Base-by-base conservation (phyloP, 1,140 invertebrate genomes). In the Antheraea mylitta region DNA sequence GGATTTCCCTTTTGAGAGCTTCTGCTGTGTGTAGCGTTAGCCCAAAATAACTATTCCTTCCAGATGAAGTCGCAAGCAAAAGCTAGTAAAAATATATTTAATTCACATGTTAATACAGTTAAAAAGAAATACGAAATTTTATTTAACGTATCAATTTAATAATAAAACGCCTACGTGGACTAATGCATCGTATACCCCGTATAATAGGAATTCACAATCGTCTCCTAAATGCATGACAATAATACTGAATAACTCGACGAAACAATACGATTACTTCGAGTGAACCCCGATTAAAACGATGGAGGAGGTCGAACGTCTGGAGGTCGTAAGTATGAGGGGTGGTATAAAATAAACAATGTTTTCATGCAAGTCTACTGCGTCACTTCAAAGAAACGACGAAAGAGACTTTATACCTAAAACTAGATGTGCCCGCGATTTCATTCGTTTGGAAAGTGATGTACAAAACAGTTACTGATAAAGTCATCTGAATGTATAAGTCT, bases 241-340 rank as follows among this genome's bases (percentile, higher is more conserved):
- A 53, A 58, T 65, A 69, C 65, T 60, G 59, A 42, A 66, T 53
- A 53, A 16, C 45, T 53, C 62, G 48, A 48, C 48, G 30, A 38
- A 66, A 59, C 58, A 75, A 68, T 61, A 60, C 42, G 66, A 64
- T 48, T 48, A 42, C 11, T 68, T 36, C 60, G 67, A 61, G 58
- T 60, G 69, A 64, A 63, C 65, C 48, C 66, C 63, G 60, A 72
- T 16, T 13, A 53, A 53, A 16, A 11, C 30, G 19, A 53, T 18
- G 58, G 37, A 45, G 73, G 72, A 83, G 84, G 86, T 85, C 80
- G 73, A 74, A 72, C 66, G 86, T 86, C 86, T 88, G 64, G 86
- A 88, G 86, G 86, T 82, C 86, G 73, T 65, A 10, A 72, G 75
- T 73, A 72, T 66, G 60, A 75, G 73, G 60, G 60, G 30, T 53